Conservation (phyloP, 2,797 vertebrate species). For the Galagoides demidoff region DNA sequence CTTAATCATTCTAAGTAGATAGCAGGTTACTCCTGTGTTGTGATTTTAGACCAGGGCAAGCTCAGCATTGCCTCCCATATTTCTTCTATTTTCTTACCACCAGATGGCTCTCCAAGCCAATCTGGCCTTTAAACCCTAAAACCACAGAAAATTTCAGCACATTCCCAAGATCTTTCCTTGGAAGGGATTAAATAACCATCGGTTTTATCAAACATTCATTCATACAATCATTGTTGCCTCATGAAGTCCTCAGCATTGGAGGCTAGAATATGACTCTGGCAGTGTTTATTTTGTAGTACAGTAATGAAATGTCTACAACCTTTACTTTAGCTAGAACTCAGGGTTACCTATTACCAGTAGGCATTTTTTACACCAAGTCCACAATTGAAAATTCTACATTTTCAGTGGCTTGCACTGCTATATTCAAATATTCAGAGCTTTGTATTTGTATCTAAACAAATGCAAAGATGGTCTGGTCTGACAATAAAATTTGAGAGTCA, state of each 20-base stretch:
- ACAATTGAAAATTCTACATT: not conserved
- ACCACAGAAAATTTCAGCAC: not conserved
- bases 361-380: not conserved
- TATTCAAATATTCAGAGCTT: not conserved
- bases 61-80: not conserved
- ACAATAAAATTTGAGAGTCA: not conserved
- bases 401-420: not conserved
- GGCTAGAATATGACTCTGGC: not conserved
- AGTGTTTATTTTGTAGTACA: not conserved
- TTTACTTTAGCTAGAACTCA: not conserved
- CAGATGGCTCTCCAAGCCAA: conserved; percentile 72
- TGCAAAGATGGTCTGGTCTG: not conserved
- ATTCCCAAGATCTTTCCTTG: not conserved
- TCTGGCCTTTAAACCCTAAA: not conserved
- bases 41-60: not conserved
- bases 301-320: not conserved
- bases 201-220: not conserved
- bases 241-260: not conserved
- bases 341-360: not conserved
- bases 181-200: not conserved
- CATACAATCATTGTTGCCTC: not conserved
- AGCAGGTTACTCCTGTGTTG: accelerated
- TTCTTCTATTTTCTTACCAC: conserved; percentile 37
- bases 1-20: not conserved
- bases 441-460: not conserved